phyloP scores from a whole-genome alignment of 2,797 vertebrate species.

The Tarsius wallacei region DNA sequence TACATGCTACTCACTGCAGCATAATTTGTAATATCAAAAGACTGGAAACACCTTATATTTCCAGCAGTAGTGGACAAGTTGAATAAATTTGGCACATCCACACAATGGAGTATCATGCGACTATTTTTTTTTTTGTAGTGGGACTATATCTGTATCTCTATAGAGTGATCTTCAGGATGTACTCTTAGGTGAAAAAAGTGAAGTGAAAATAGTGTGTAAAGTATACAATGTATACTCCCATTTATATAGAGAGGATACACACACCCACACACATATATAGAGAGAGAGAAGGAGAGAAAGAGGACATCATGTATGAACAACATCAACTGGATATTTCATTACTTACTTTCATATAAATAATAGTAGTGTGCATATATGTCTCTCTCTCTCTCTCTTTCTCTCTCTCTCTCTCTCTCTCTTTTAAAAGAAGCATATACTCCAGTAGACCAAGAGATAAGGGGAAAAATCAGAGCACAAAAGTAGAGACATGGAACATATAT shows the following conservation, averaged over 20 bases:
- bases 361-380: too few relatives aligned
- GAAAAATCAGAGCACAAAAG: not conserved
- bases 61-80: not conserved
- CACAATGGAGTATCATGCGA: not conserved
- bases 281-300: too few relatives aligned
- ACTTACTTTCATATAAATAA: not conserved
- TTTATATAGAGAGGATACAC: not conserved
- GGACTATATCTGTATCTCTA: not conserved
- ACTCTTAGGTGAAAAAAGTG: not conserved
- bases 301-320: not conserved
- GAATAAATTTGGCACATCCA: not conserved
- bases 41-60: conserved; percentile 45
- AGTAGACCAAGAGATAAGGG: not conserved
- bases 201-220: conserved; percentile 4
- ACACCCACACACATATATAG: not conserved
- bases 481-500: not conserved
- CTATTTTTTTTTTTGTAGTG: not conserved
- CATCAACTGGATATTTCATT: not conserved
- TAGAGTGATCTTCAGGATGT: not conserved
- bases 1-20: not conserved
- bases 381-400: too few relatives aligned
- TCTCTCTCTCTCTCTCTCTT: not conserved
- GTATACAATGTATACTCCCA: not conserved
- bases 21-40: conserved; percentile 19
- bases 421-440: not conserved